Base-by-base conservation (phyloP, 1,140 invertebrate genomes). In the Chionoecetes opilio region DNA sequence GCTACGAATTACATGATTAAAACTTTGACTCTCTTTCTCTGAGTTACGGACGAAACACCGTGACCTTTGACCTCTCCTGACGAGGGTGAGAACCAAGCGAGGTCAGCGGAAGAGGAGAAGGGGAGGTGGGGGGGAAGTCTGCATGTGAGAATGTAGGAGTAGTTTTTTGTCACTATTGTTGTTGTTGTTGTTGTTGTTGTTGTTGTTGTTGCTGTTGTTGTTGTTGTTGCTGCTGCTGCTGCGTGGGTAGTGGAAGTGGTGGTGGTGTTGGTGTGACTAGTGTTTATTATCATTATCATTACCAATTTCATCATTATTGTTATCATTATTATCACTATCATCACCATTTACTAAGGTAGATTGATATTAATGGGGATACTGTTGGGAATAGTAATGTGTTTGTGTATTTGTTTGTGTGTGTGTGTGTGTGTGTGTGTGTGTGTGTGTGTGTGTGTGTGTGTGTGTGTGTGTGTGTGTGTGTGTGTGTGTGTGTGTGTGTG, bases 71-170 rank as follows among this genome's bases (percentile, higher is more conserved):
- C 89, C 89, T 35, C 2, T 34, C 63, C 21, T 34, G 89, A 26
- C 1, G 89, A 63, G 46, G 41, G 89, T 63, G 46, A 63, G 89
- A 91, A 90, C 29, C 6, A 3, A 3, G 41, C 38, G 88, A 90
- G 89, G 89, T 91, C 89, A 91, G 46, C 89, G 89, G 89, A 91
- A 91, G 89, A 29, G 17, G 46, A 11, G 35, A 88, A 88, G 84
- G 84, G 84, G 86, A 38, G 14, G 86, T 38, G 86, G 86, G 53
- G 26, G 53, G 53, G 53, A 26, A 8, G 63, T 75, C 63, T 75
- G 63, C 63, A 75, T 75, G 63, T 26, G n/a, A 75, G 6, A 75
- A 21, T n/a, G 9, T n/a, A 1, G 63, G 26, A 17, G 63, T 75
- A n/a, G 11, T 17, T 75, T n/a, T 75, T 75, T n/a, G 26, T n/a